These are phyloP conservation scores for Xestia xanthographa DNA, from an alignment of 2,888 invertebrate species.

Conservation along the genomic window DNA sequence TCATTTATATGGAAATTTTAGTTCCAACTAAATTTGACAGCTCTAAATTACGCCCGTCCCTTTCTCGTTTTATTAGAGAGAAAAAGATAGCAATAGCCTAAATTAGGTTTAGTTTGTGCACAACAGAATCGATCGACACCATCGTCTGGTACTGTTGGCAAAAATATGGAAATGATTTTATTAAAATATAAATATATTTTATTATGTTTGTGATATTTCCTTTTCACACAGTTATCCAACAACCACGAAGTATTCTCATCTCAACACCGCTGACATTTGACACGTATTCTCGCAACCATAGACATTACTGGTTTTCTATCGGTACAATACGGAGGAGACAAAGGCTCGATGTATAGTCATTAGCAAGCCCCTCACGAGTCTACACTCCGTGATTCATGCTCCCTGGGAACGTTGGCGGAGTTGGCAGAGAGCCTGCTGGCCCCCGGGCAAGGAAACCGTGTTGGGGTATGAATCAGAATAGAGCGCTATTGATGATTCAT, in stretches of 20 bases:
- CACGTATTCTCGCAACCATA: conserved; percentile 44
- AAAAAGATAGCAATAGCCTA: too few species aligned
- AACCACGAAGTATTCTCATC: conserved; percentile 22
- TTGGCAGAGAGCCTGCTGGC: conserved; percentile 65
- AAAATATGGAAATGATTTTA: not conserved
- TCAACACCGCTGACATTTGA: conserved; percentile 43
- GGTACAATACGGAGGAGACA: conserved; percentile 69
- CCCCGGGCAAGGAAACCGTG: conserved; percentile 39
- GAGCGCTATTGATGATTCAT: conserved; percentile 21
- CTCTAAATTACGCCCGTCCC: too few species aligned
- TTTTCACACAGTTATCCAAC: not conserved
- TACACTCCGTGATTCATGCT: conserved; percentile 66
- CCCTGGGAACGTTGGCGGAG: conserved; percentile 62
- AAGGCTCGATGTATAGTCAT: conserved; percentile 72
- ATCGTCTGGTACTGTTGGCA: too few species aligned
- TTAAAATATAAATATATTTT: too few species aligned
- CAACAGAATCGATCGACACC: too few species aligned
- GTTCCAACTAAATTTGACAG: too few species aligned
- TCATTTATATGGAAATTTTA: too few species aligned
- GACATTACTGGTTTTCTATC: conserved; percentile 58
- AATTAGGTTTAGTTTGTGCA: too few species aligned
- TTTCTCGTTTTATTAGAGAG: too few species aligned
- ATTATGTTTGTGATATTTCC: too few species aligned
- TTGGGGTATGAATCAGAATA: conserved; percentile 39
- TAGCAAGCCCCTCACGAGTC: conserved; percentile 77